These are phyloP conservation scores for Squalus acanthias DNA, from an alignment of 2,797 vertebrate species.

Conservation along the genomic window DNA sequence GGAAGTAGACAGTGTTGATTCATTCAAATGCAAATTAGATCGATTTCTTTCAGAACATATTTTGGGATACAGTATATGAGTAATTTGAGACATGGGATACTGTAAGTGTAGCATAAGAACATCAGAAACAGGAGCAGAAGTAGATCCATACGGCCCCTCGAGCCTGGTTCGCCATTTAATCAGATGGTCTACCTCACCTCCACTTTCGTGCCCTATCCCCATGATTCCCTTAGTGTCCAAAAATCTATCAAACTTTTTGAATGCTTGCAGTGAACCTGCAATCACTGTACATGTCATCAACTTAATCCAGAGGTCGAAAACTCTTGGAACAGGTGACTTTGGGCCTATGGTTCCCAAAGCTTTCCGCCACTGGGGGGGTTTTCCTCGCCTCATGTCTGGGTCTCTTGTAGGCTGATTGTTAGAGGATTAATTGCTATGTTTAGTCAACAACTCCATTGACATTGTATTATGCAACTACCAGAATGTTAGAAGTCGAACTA, in stretches of 20 bases:
- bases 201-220: no score
- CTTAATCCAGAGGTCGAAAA: no score
- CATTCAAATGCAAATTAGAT: background rate
- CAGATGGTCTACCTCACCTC: no score
- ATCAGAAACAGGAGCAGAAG: no score
- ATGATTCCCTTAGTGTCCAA: no score
- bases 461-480: background rate
- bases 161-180: no score
- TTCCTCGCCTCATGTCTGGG: background rate
- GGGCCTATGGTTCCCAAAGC: background rate
- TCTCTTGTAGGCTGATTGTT: background rate
- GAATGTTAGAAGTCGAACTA: background rate
- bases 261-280: no score
- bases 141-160: no score
- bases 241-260: no score
- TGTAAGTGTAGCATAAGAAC: background rate
- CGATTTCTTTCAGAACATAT: background rate
- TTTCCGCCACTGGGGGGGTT: background rate
- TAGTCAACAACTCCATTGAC: background rate
- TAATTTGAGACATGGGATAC: background rate
- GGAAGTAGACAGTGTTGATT: background rate
- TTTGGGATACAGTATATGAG: background rate
- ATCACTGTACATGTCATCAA: no score
- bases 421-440: background rate
- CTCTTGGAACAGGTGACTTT: background rate